Conservation (phyloP, 2,888 invertebrate species). For the Lepidochitona cinerea region DNA sequence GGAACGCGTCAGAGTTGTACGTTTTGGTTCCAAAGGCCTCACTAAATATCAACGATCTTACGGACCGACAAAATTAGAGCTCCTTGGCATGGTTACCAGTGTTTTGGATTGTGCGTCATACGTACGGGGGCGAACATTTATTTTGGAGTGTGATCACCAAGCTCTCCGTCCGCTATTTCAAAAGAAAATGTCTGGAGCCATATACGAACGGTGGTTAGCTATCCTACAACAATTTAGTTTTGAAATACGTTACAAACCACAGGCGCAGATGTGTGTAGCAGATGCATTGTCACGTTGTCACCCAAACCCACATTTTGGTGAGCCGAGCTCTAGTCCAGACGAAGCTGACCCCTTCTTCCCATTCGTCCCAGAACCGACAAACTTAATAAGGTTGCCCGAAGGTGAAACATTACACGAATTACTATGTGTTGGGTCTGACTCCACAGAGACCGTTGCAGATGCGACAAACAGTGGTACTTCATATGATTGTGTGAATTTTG, state of each 20-base stretch:
- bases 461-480: not conserved
- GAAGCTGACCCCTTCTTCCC: constrained; percentile 7
- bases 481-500: not conserved
- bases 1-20: not conserved
- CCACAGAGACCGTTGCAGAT: not conserved
- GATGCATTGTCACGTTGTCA: not conserved
- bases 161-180: constrained; percentile 2
- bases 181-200: not conserved
- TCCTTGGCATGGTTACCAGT: not conserved
- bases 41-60: not conserved
- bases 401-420: not conserved
- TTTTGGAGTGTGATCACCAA: constrained; percentile 6
- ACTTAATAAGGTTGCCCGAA: not conserved
- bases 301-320: not conserved
- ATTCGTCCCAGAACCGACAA: not conserved
- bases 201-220: constrained; percentile 4
- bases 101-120: not conserved
- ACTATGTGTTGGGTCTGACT: not conserved
- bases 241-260: not conserved
- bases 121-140: not conserved
- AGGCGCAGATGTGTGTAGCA: not conserved
- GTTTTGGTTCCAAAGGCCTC: not conserved
- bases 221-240: constrained; percentile 1
- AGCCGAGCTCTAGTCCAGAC: not conserved
- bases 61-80: constrained; percentile 2